Conservation (phyloP, 2,797 vertebrate genomes). For the Premnoplex brunnescens region DNA sequence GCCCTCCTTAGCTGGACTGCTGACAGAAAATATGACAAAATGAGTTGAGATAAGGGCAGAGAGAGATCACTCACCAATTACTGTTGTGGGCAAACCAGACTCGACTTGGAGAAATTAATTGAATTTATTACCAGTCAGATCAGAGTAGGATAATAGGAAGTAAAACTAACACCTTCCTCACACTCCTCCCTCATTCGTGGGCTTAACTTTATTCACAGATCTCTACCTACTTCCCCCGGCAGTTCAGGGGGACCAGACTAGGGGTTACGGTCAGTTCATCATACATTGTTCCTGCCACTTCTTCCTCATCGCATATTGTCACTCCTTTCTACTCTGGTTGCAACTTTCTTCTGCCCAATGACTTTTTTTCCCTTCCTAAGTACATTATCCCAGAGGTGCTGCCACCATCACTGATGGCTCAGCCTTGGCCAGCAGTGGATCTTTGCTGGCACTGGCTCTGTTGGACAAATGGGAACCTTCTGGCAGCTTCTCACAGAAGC, state of each 20-base stretch:
- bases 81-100: not conserved
- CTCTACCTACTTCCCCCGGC: not conserved
- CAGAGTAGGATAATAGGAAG: not conserved
- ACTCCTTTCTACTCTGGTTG: not conserved
- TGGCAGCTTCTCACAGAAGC: not conserved
- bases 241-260: accelerated
- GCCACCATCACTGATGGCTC: not conserved
- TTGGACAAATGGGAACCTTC: not conserved
- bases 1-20: not conserved
- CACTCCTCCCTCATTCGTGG: not conserved
- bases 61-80: not conserved
- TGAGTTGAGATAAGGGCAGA: not conserved
- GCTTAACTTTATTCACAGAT: not conserved
- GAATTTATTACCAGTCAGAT: not conserved
- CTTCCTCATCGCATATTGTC: not conserved
- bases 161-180: not conserved
- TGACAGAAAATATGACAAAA: not conserved
- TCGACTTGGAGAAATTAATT: not conserved
- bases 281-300: not conserved
- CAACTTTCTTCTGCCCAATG: not conserved
- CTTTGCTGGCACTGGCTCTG: not conserved
- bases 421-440: not conserved
- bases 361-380: not conserved
- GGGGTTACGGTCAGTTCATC: not conserved
- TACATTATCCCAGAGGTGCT: accelerated